phyloP scores from a whole-genome alignment of 1,140 invertebrate genomes.

The Drosophila elegans region DNA sequence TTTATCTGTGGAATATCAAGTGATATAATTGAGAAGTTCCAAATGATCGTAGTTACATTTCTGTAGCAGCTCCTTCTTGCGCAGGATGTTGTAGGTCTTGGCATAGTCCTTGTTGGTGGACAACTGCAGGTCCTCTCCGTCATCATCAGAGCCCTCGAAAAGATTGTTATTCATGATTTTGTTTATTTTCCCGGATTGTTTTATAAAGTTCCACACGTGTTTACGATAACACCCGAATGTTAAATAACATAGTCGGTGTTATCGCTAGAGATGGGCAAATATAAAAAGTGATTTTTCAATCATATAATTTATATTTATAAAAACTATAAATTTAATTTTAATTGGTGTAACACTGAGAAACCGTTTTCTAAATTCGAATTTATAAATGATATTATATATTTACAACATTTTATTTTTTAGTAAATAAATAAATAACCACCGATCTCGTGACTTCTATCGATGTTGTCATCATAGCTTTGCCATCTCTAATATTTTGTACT shows the following conservation, averaged over 20 bases:
- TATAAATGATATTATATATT: too few relatives aligned
- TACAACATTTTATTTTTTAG: too few relatives aligned
- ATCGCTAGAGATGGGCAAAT: slow-evolving; percentile 11
- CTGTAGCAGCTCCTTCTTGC: slow-evolving; percentile 93
- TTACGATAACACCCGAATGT: slow-evolving; percentile 1
- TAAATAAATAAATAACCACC: not conserved
- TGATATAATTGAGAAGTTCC: not conserved
- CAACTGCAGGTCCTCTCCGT: slow-evolving; percentile 86
- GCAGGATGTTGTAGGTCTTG: slow-evolving; percentile 91
- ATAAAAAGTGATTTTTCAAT: not conserved
- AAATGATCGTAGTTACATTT: slow-evolving; percentile 88
- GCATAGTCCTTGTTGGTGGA: slow-evolving; percentile 93
- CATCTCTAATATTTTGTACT: slow-evolving; percentile 12
- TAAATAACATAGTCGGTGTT: slow-evolving; percentile 4
- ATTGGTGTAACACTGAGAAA: not conserved
- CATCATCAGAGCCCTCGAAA: slow-evolving; percentile 75
- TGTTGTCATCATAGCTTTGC: not conserved
- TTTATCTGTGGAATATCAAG: slow-evolving; percentile 87
- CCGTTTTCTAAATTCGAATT: too few relatives aligned
- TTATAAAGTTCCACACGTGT: slow-evolving; percentile 30
- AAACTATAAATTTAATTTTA: not conserved
- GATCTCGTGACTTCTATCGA: slow-evolving; percentile 19
- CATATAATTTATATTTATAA: too few relatives aligned
- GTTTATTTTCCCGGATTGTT: slow-evolving; percentile 6
- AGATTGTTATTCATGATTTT: slow-evolving; percentile 69